Conservation (phyloP, 2,797 vertebrate genomes). For the Dromococcyx pavoninus region DNA sequence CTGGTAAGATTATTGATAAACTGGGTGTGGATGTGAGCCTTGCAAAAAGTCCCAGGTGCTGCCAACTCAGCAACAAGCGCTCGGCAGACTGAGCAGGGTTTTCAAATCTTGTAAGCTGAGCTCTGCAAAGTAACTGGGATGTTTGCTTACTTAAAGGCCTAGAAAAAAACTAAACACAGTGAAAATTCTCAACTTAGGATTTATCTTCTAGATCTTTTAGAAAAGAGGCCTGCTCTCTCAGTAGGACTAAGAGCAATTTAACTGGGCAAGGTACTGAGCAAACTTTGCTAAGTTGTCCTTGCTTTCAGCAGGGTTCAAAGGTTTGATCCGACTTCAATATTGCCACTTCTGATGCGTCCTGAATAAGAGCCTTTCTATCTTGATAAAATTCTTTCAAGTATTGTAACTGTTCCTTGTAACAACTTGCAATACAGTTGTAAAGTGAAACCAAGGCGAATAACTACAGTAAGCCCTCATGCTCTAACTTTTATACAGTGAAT, state of each 20-base stretch:
- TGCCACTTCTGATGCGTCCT: not conserved
- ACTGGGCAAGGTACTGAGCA: not conserved
- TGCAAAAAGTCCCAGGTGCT: not conserved
- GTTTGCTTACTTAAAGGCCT: not conserved
- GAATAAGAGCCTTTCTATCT: not conserved
- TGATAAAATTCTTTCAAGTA: not conserved
- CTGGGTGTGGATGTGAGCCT: not conserved
- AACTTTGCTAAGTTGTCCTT: not conserved
- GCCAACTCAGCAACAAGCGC: fast-evolving
- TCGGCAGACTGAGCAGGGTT: not conserved
- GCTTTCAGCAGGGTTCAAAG: not conserved
- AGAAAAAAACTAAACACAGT: not conserved
- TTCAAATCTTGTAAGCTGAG: too few species aligned
- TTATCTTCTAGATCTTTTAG: not conserved
- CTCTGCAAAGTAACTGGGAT: not conserved
- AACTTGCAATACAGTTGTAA: not conserved
- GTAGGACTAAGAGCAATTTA: not conserved
- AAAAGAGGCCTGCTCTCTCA: not conserved
- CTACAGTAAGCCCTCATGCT: not conserved
- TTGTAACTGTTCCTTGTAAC: not conserved
- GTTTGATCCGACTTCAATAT: not conserved
- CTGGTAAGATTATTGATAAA: not conserved
- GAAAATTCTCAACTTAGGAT: not conserved
- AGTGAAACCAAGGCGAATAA: not conserved
- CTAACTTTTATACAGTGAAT: not conserved